Evolutionary conservation across 2,888 invertebrate species (phyloP).

Genomic region (Pedicia rivosa): DNA sequence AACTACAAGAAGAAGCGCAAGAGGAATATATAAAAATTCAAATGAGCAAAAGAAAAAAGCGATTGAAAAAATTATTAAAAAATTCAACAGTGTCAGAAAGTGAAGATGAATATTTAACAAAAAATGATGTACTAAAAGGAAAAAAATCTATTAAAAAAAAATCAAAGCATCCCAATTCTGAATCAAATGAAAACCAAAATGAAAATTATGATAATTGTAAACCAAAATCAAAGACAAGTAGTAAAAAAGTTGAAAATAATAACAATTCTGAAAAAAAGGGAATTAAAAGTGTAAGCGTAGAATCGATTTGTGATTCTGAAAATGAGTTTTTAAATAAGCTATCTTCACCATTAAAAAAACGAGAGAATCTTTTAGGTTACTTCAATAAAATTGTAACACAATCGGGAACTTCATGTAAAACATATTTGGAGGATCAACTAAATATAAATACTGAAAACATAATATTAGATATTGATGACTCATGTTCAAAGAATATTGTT

Average conservation of each 20-base stretch:
- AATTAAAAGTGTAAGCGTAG: not conserved
- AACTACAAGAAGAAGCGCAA: conserved; percentile 38
- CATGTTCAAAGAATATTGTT: conserved; percentile 22
- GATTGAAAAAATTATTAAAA: conserved; percentile 34
- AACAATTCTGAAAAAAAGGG: too few species aligned
- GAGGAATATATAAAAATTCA: conserved; percentile 39
- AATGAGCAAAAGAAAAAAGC: conserved; percentile 43
- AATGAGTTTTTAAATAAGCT: conserved; percentile 36
- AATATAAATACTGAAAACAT: conserved; percentile 10
- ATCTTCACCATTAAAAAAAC: conserved; percentile 40
- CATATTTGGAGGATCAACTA: conserved; percentile 14
- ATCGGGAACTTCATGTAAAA: too few species aligned
- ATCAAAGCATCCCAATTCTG: conserved; percentile 1
- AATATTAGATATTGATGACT: conserved; percentile 12
- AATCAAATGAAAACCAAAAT: not conserved
- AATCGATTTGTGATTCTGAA: conserved; percentile 20
- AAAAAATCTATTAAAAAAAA: conserved; percentile 6
- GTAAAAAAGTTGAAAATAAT: too few species aligned
- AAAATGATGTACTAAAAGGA: not conserved
- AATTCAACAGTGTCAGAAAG: not conserved
- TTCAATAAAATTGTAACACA: conserved; percentile 30
- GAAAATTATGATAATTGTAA: not conserved
- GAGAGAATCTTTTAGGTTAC: conserved; percentile 42
- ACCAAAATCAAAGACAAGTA: not conserved
- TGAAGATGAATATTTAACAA: conserved; percentile 6